These are phyloP conservation scores for Berghia stephanieae DNA, from an alignment of 1,140 invertebrate genomes.

Conservation along the genomic window DNA sequence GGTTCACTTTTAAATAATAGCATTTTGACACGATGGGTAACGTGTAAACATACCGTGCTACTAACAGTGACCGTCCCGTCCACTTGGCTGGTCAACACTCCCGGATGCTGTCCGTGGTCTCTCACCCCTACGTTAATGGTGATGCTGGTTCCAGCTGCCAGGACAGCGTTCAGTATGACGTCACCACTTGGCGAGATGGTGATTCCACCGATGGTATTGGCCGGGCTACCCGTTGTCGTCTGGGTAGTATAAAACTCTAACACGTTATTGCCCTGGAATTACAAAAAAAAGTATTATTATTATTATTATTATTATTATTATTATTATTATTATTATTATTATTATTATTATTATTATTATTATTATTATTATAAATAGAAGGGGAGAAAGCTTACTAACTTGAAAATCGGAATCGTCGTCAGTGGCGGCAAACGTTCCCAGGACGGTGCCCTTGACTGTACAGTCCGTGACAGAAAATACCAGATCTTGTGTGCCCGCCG, in stretches of 20 bases:
- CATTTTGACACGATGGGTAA: no score
- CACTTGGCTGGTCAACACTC: neutral
- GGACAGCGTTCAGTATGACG: slow-evolving; percentile 18
- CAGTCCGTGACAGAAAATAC: slow-evolving; percentile 16
- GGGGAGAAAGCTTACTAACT: neutral
- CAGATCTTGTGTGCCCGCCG: neutral
- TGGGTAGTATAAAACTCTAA: no score
- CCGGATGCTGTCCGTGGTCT: slow-evolving; percentile 20
- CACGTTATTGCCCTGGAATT: slow-evolving; percentile 20
- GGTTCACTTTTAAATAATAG: no score
- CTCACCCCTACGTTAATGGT: slow-evolving; percentile 16
- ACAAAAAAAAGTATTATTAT: neutral
- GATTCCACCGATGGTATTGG: neutral
- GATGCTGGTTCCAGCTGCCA: slow-evolving; percentile 18
- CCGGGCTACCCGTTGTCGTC: no score
- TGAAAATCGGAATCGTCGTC: slow-evolving; percentile 19
- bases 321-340: neutral
- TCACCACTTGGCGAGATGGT: slow-evolving; percentile 14
- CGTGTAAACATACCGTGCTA: neutral
- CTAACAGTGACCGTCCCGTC: slow-evolving; percentile 12
- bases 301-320: neutral
- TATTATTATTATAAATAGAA: neutral
- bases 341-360: neutral
- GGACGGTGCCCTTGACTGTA: neutral
- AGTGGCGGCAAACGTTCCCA: slow-evolving; percentile 1